These are phyloP conservation scores for Parambassis ranga DNA, from an alignment of 2,797 vertebrate species.

Conservation along the genomic window DNA sequence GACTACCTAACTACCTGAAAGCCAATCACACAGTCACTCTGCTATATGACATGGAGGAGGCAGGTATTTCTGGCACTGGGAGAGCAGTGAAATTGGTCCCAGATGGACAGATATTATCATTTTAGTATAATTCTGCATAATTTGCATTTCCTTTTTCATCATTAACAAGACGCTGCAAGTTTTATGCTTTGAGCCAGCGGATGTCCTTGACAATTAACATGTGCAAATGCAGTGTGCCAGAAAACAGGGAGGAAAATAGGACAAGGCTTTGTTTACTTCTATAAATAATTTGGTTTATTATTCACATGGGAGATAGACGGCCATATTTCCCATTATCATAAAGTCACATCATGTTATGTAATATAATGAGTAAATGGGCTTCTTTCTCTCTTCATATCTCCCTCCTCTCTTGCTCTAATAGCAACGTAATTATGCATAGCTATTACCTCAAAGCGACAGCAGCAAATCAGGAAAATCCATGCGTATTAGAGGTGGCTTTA, in stretches of 20 bases:
- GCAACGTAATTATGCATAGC: constrained; percentile 42
- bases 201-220: constrained; percentile 47
- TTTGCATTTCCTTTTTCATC: constrained; percentile 2
- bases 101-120: neutral
- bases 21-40: constrained; percentile 35
- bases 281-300: constrained; percentile 53
- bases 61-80: neutral
- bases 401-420: constrained; percentile 27
- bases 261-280: constrained; percentile 51
- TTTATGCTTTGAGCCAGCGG: constrained; percentile 17
- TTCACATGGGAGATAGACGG: constrained; percentile 31
- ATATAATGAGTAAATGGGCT: constrained; percentile 49
- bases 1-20: constrained; percentile 50
- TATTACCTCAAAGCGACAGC: constrained; percentile 28
- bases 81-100: neutral
- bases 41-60: neutral
- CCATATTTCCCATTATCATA: constrained; percentile 43
- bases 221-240: constrained; percentile 18
- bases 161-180: constrained; percentile 5
- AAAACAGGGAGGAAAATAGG: constrained; percentile 41
- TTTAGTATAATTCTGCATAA: neutral
- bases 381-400: constrained; percentile 22
- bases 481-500: neutral
- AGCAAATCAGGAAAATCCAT: constrained; percentile 21
- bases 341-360: constrained; percentile 39